These are phyloP conservation scores for Darevskia nairensis DNA, from an alignment of 2,797 vertebrate genomes.

Conservation along the genomic window DNA sequence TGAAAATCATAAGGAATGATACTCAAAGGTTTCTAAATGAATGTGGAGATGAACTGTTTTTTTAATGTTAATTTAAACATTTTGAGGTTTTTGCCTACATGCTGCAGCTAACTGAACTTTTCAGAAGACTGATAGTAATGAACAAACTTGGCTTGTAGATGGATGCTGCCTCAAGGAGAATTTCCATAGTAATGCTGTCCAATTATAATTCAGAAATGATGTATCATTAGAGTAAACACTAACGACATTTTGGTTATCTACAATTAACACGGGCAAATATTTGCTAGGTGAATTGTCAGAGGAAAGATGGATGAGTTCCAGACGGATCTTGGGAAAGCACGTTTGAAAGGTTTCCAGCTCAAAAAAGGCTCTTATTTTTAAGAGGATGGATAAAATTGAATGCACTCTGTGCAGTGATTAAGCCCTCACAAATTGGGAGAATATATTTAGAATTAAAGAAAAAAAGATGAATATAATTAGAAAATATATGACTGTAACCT, in stretches of 20 bases:
- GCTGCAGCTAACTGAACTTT: slow-evolving; percentile 3
- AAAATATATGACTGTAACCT: neutral
- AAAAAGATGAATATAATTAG: neutral
- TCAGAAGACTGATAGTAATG: slow-evolving; percentile 58
- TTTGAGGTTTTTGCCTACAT: slow-evolving; percentile 22
- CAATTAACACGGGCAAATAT: slow-evolving; percentile 39
- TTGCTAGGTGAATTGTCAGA: slow-evolving; percentile 52
- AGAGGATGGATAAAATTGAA: neutral
- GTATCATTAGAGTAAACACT: slow-evolving; percentile 65
- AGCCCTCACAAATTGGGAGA: slow-evolving; percentile 39
- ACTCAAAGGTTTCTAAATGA: neutral
- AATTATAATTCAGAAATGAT: slow-evolving; percentile 56
- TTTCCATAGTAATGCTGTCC: slow-evolving; percentile 53
- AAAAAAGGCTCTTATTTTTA: slow-evolving; percentile 45
- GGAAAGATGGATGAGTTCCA: neutral
- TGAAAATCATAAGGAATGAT: slow-evolving; percentile 24
- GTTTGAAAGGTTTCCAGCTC: slow-evolving; percentile 45
- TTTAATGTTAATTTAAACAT: slow-evolving; percentile 37
- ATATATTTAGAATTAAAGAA: slow-evolving; percentile 29
- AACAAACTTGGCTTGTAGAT: slow-evolving; percentile 50
- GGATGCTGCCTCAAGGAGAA: slow-evolving; percentile 15
- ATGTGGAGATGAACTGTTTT: slow-evolving; percentile 35
- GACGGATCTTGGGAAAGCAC: slow-evolving; percentile 38
- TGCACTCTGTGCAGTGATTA: neutral
- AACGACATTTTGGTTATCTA: slow-evolving; percentile 50